Conservation (phyloP, 1,140 invertebrate genomes). For the Neodiprion pinetum region DNA sequence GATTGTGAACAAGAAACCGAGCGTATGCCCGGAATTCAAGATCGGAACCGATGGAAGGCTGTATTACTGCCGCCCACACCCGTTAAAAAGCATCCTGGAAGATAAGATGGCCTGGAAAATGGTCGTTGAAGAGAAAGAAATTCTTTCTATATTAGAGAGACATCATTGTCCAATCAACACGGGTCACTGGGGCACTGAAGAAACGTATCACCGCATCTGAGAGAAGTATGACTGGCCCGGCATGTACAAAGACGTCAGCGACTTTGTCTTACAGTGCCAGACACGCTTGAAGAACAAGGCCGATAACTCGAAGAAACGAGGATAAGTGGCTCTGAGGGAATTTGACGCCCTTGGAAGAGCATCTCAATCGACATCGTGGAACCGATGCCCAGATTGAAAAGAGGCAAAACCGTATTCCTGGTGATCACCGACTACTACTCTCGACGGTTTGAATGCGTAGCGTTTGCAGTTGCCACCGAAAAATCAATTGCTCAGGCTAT, state of each 20-base stretch:
- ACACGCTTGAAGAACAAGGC: constrained; percentile 24
- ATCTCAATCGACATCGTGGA: too few species aligned
- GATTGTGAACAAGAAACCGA: neutral
- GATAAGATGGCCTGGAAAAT: constrained; percentile 14
- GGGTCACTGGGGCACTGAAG: constrained; percentile 31
- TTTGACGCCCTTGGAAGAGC: too few species aligned
- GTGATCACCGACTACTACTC: constrained; percentile 3
- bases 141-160: constrained; percentile 26
- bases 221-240: constrained; percentile 37
- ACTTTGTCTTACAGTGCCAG: constrained; percentile 28
- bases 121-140: constrained; percentile 24
- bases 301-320: too few species aligned
- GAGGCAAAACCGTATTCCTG: too few species aligned
- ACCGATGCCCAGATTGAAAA: too few species aligned
- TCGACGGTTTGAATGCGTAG: constrained; percentile 10
- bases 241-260: constrained; percentile 26
- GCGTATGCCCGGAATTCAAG: neutral
- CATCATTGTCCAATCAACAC: constrained; percentile 37
- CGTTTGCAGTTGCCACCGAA: neutral
- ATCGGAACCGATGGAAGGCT: neutral
- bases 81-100: neutral
- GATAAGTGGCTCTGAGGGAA: too few species aligned
- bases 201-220: constrained; percentile 33
- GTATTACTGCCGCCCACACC: neutral
- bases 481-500: constrained; percentile 10